These are phyloP conservation scores for Heterodera carotae DNA, from an alignment of 1,140 invertebrate genomes.

Conservation along the genomic window DNA sequence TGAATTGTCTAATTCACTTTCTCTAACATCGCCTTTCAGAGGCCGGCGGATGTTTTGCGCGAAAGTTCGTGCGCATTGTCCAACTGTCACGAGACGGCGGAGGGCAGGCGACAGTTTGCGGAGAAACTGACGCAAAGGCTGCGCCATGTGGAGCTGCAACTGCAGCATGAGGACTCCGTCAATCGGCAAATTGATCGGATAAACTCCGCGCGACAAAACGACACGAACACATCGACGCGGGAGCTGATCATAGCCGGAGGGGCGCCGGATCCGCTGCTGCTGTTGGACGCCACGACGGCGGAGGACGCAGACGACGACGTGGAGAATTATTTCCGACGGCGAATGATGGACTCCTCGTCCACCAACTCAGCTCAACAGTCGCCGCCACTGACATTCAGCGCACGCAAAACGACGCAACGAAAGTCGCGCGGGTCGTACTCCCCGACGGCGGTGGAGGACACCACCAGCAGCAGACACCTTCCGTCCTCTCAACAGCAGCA, in stretches of 20 bases:
- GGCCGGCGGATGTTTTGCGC: neutral
- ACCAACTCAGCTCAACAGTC: slow-evolving; percentile 30
- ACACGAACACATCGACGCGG: slow-evolving; percentile 26
- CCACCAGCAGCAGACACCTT: too few relatives aligned
- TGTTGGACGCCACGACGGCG: slow-evolving; percentile 11
- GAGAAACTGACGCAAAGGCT: slow-evolving; percentile 41
- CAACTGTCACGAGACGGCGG: slow-evolving; percentile 39
- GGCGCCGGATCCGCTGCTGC: neutral
- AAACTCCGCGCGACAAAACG: slow-evolving; percentile 25
- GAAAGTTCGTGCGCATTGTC: neutral
- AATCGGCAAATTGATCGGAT: slow-evolving; percentile 26
- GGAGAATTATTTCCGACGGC: slow-evolving; percentile 19
- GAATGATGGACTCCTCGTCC: slow-evolving; percentile 29
- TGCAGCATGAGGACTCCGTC: slow-evolving; percentile 26
- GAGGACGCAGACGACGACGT: slow-evolving; percentile 33
- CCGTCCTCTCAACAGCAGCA: too few relatives aligned
- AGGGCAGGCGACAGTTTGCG: slow-evolving; percentile 48
- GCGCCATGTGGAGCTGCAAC: slow-evolving; percentile 17
- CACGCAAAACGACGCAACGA: slow-evolving; percentile 23
- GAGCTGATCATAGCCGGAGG: slow-evolving; percentile 15
- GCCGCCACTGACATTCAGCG: slow-evolving; percentile 8
- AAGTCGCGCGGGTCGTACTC: slow-evolving; percentile 9
- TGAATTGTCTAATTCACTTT: neutral
- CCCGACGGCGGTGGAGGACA: slow-evolving; percentile 7
- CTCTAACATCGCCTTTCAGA: neutral